Conservation (phyloP, 2,888 invertebrate species). For the Biston stratarius region DNA sequence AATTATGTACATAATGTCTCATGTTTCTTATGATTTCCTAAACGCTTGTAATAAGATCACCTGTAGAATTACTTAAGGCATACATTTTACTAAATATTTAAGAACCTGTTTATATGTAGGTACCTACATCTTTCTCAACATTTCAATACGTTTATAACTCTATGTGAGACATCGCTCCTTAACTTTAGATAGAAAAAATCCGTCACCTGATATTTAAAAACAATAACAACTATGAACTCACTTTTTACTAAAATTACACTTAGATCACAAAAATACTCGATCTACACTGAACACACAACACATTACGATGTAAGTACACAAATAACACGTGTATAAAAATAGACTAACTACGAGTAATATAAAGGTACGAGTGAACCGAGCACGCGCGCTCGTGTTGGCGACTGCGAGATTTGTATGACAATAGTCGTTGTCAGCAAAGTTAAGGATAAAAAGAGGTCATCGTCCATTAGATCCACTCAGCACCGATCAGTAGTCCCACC, state of each 20-base stretch:
- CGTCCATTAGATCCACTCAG: conserved; percentile 2
- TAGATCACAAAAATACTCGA: conserved; percentile 4
- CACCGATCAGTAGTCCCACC: background rate
- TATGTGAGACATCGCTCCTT: background rate
- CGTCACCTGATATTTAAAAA: background rate
- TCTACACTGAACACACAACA: conserved; percentile 19
- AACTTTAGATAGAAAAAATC: background rate
- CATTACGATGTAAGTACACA: conserved; percentile 28
- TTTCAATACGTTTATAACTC: background rate
- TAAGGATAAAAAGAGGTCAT: conserved; percentile 41
- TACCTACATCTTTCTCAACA: background rate
- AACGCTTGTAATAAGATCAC: no score
- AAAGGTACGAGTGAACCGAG: conserved; percentile 20
- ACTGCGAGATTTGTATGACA: conserved; percentile 44
- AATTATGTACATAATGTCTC: no score
- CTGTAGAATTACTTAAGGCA: no score
- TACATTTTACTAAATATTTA: no score
- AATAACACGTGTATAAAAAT: conserved; percentile 22
- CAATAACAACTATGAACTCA: background rate
- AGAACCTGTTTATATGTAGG: no score
- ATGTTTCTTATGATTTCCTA: no score
- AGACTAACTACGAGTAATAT: conserved; percentile 27
- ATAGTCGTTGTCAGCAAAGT: conserved; percentile 35
- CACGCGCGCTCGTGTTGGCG: conserved; percentile 31
- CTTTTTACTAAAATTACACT: conserved; percentile 2